Evolutionary conservation across 2,113 vertebrate species (phyloP).

Genomic region (Zosterops pallidus): DNA sequence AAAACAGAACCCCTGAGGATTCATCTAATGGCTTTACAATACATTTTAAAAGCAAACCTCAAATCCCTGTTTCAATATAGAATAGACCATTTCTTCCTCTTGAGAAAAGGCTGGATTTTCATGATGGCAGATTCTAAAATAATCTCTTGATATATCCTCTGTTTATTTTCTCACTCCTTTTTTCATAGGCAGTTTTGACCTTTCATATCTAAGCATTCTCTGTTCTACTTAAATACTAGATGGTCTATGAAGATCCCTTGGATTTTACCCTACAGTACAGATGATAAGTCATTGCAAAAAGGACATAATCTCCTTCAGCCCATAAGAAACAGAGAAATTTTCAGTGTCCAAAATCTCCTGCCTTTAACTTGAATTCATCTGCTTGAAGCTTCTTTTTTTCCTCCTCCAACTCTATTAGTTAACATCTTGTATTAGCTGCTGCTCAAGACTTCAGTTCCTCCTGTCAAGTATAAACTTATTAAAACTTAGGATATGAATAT

Average conservation of each 20-base stretch:
- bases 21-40: background rate
- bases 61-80: background rate
- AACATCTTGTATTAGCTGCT: constrained; percentile 4
- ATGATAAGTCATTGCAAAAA: background rate
- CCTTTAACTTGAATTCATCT: background rate
- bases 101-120: background rate
- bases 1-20: background rate
- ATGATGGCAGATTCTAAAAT: background rate
- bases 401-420: background rate
- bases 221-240: background rate
- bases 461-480: constrained; percentile 48
- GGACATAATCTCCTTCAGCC: background rate
- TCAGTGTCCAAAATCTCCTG: background rate
- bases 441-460: constrained; percentile 16
- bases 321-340: background rate
- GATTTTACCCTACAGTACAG: background rate
- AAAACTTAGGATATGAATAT: constrained; percentile 41
- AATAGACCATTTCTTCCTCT: background rate
- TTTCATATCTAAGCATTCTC: background rate
- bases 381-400: background rate
- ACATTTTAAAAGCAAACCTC: background rate
- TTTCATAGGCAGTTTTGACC: background rate
- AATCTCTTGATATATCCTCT: background rate
- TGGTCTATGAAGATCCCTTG: background rate
- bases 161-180: background rate